Evolutionary conservation across 2,113 vertebrate genomes (phyloP).

Genomic region (Arenaria interpres): DNA sequence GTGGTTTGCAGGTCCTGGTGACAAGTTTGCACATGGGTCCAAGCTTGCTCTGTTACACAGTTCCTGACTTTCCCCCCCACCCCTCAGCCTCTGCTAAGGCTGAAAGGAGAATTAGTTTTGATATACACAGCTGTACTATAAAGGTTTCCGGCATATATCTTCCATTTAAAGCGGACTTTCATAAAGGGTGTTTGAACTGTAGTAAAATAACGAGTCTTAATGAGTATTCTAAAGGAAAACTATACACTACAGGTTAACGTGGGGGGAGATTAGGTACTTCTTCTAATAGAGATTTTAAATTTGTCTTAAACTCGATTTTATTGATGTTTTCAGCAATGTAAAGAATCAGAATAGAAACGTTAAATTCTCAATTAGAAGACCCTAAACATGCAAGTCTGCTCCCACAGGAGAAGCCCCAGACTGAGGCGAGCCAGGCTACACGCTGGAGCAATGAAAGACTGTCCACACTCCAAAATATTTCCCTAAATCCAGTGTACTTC

Average conservation of each 20-base stretch:
- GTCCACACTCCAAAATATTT: not conserved
- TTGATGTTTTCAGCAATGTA: not conserved
- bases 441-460: not conserved
- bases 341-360: not conserved
- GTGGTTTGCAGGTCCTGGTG: not conserved
- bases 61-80: not conserved
- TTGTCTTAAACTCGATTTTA: not conserved
- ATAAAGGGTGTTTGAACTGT: not conserved
- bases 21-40: not conserved
- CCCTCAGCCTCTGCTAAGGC: not conserved
- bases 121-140: not conserved
- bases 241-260: rapidly evolving
- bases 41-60: not conserved
- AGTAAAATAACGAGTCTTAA: not conserved
- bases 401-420: not conserved
- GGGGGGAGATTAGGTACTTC: not conserved
- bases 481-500: not conserved
- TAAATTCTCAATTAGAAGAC: not conserved
- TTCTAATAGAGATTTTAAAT: not conserved
- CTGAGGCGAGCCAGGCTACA: not conserved
- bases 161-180: not conserved
- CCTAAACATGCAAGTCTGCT: not conserved
- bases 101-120: not conserved
- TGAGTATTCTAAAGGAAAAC: not conserved
- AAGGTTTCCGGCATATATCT: not conserved